Conservation (phyloP, 2,113 vertebrate genomes). For the Pomatorhinus ruficollis region DNA sequence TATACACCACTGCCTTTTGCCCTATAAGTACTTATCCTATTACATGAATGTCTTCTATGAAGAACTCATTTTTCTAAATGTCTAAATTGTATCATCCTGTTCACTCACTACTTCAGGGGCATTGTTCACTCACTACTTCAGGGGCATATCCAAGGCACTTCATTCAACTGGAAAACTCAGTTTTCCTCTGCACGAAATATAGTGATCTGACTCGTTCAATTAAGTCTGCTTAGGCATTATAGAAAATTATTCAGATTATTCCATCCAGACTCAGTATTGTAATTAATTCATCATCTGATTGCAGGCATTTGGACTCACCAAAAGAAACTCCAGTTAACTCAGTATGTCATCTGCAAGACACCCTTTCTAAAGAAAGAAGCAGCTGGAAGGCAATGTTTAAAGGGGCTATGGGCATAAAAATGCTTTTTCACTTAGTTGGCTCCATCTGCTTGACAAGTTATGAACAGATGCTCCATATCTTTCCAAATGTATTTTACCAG, state of each 20-base stretch:
- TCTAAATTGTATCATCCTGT: background rate
- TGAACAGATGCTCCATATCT: conserved; percentile 52
- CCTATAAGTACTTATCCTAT: background rate
- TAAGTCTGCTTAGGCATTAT: background rate
- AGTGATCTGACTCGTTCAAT: background rate
- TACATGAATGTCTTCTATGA: background rate
- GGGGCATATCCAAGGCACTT: background rate
- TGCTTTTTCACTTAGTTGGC: conserved; percentile 41
- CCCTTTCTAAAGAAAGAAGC: conserved; percentile 21
- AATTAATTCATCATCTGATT: conserved; percentile 1
- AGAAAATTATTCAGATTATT: background rate
- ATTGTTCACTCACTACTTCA: background rate
- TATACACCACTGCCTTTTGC: background rate
- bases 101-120: background rate
- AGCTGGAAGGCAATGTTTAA: conserved; percentile 36
- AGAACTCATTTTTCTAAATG: background rate
- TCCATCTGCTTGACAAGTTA: conserved; percentile 57
- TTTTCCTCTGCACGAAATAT: background rate
- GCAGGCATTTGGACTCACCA: background rate
- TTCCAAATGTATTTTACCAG: conserved; percentile 35
- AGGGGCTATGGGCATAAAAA: conserved; percentile 24
- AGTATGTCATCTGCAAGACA: background rate
- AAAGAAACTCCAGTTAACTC: background rate
- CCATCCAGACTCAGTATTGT: background rate
- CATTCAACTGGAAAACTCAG: background rate